Base-by-base conservation (phyloP, 2,113 vertebrate species). In the Typhlomys cinereus region DNA sequence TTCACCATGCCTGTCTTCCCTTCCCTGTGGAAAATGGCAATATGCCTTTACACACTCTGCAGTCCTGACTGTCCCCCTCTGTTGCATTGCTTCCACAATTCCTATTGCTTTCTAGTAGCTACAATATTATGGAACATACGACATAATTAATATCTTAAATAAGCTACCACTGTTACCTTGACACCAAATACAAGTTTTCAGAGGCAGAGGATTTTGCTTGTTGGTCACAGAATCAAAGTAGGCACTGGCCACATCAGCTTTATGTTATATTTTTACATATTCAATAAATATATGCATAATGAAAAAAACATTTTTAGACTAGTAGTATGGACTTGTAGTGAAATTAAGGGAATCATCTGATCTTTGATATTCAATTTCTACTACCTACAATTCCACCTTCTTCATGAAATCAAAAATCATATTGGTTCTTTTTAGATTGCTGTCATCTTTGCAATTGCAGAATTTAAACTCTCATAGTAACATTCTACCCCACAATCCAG, bases 401-500 rank as follows among this genome's bases (percentile, higher is more conserved):
- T 48, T 69, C 1, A 61, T n/a, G 54, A n/a, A n/a, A n/a, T n/a
- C 52, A 41, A 82, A 78, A 23, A 3, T 44, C 36, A 50, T 8
- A 50, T 61, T n/a, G 9, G 3, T 54, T 76, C 62, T 62, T 31
- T 12, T 85, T 7, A 14, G n/a, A 89, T 52, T 52, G 31, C 20
- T 64, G 1, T 29, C 12, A 50, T 57, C 20, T 39, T 52, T 44
- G 29, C 41, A 82, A 39, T 7, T 54, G 14, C 31, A 73, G 25
- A 93, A 54, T 46, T 62, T 39, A 31, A 17, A 46, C 34, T 2
- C 25, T 34, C 1, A 2, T 15, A 6, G 8, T 36, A 46, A 36
- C 1, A 71, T 78, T 27, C n/a, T 36, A 12, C 8, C 7, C 3
- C 23, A 20, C 4, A 20, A 0, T 14, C 3, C 34, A n/a, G 61